Percentiles rank a stretch among this genome's conserved stretches.
phyloP scores from a whole-genome alignment of 2,797 vertebrate species.

The Hippocampus kuda region DNA sequence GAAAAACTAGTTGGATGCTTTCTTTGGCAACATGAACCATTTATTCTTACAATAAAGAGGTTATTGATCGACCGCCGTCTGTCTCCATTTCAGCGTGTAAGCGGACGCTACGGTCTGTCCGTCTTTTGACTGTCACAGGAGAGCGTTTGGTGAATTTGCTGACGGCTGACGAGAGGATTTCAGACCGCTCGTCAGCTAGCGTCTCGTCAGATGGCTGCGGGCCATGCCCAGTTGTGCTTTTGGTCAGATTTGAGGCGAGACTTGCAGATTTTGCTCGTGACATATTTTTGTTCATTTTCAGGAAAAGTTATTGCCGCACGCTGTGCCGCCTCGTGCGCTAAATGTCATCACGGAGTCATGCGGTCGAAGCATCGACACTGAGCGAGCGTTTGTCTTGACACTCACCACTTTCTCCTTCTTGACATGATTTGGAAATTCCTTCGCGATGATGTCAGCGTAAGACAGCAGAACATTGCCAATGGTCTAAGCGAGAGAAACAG shows the following conservation, averaged over 20 bases:
- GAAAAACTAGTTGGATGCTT: not conserved
- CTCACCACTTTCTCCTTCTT: conserved; percentile 91
- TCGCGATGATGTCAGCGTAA: conserved; percentile 90
- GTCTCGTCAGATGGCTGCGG: too few relatives aligned
- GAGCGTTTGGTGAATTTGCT: not conserved
- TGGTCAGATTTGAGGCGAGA: not conserved
- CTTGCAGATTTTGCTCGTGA: not conserved
- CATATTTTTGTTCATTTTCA: too few relatives aligned
- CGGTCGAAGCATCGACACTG: not conserved
- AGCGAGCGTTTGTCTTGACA: not conserved
- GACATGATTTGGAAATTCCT: conserved; percentile 88
- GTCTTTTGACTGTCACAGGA: not conserved
- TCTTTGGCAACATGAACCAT: not conserved
- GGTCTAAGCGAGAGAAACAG: conserved; percentile 60
- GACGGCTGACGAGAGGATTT: not conserved
- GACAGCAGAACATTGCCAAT: conserved; percentile 93
- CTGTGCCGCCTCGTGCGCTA: too few relatives aligned
- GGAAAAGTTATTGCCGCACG: not conserved
- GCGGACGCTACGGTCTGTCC: not conserved
- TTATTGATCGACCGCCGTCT: not conserved
- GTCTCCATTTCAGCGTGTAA: not conserved
- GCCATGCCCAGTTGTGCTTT: not conserved
- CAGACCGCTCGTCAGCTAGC: not conserved
- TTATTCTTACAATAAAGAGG: not conserved
- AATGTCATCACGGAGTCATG: too few relatives aligned